Conservation (phyloP, 2,113 vertebrate genomes). For the Eupsittula cactorum region DNA sequence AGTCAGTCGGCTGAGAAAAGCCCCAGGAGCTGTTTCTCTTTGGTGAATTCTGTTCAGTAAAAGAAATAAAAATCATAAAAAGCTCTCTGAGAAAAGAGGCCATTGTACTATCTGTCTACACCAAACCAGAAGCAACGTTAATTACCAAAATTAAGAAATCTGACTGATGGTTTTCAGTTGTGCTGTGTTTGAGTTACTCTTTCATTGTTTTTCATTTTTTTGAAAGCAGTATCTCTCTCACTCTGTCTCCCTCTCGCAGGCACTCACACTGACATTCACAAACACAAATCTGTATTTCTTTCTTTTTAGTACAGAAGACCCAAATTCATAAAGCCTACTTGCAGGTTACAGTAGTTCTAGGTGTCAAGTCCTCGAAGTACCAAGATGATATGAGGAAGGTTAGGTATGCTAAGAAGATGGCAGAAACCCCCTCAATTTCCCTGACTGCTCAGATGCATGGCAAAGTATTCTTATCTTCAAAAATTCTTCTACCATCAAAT, state of each 20-base stretch:
- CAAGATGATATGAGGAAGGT: background rate
- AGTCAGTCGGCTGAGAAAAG: background rate
- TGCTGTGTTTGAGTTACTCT: background rate
- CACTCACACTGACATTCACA: background rate
- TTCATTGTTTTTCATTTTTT: background rate
- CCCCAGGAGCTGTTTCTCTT: background rate
- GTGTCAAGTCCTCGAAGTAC: background rate
- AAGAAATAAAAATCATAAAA: background rate
- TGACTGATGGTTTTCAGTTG: background rate
- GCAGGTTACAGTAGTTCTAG: background rate
- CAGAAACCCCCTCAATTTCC: background rate
- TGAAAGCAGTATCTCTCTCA: background rate
- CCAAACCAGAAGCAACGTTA: background rate
- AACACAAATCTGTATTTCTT: background rate
- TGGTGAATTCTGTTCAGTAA: background rate
- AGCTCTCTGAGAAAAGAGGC: background rate
- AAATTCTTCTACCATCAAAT: background rate
- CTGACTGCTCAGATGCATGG: background rate
- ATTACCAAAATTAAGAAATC: background rate
- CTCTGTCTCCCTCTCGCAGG: background rate
- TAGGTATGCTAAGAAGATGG: background rate
- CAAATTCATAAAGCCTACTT: background rate
- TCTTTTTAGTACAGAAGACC: background rate
- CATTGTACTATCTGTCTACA: background rate
- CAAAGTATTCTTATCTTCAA: background rate